A percentile compares a stretch with the other conserved stretches of the same genome.
Evolutionary conservation across 1,140 invertebrate genomes (phyloP).

Genomic region (Drosophila truncata): DNA sequence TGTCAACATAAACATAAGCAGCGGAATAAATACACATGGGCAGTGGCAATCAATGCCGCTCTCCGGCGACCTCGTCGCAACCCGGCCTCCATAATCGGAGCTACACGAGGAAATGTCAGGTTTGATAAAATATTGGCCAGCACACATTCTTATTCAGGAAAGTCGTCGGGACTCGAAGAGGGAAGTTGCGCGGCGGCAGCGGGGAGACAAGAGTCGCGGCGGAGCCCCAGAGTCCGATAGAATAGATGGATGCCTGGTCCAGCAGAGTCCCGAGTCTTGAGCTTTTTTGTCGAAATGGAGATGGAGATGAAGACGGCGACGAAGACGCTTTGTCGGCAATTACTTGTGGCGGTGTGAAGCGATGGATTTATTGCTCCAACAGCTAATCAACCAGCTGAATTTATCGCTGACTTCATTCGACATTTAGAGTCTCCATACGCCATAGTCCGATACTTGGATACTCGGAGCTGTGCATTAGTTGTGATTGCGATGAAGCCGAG

Average conservation of each 20-base stretch:
- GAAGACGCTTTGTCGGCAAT: constrained; percentile 71
- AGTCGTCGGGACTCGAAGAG: constrained; percentile 3
- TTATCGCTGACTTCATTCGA: constrained; percentile 76
- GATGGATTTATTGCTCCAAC: constrained; percentile 75
- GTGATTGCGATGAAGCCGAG: constrained; percentile 47
- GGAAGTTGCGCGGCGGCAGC: constrained; percentile 23
- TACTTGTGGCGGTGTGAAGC: constrained; percentile 74
- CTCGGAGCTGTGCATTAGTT: constrained; percentile 44
- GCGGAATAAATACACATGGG: constrained; percentile 66
- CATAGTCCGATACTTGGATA: background rate
- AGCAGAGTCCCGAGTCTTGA: constrained; percentile 21
- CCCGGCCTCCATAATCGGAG: constrained; percentile 62
- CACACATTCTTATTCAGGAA: constrained; percentile 66
- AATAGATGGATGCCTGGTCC: constrained; percentile 22
- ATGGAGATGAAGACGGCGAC: constrained; percentile 53
- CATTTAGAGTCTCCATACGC: constrained; percentile 64
- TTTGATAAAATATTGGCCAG: constrained; percentile 78
- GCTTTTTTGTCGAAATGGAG: constrained; percentile 43
- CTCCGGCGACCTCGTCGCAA: constrained; percentile 39
- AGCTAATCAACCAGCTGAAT: constrained; percentile 79
- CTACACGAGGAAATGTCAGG: constrained; percentile 73
- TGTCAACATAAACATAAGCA: constrained; percentile 70
- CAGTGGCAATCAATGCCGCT: constrained; percentile 47
- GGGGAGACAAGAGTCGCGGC: constrained; percentile 1
- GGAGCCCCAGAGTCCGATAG: constrained; percentile 15